Evolutionary conservation across 2,888 invertebrate genomes (phyloP).

Genomic region (Euplagia quadripunctaria): DNA sequence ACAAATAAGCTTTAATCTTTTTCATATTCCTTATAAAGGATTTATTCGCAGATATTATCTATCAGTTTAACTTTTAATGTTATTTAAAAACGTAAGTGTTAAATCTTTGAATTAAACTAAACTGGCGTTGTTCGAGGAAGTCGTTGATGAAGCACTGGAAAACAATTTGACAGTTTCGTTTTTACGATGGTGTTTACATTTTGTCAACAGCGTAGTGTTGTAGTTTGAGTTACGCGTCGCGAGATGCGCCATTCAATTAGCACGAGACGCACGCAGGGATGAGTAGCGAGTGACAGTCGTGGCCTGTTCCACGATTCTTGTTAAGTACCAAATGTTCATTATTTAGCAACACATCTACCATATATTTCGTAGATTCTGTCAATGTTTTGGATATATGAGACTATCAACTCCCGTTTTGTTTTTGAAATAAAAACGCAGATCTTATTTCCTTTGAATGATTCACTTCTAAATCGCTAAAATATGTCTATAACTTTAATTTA

Average conservation of each 20-base stretch:
- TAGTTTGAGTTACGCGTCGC: constrained; percentile 43
- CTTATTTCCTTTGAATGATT: not conserved
- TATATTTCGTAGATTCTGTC: constrained; percentile 26
- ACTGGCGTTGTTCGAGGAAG: constrained; percentile 24
- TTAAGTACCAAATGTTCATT: constrained; percentile 58
- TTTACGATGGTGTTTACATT: constrained; percentile 64
- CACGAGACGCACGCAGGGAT: constrained; percentile 61
- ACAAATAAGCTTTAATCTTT: not conserved
- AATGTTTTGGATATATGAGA: not conserved
- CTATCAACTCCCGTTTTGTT: not conserved
- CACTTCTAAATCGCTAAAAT: not conserved
- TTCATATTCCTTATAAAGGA: not conserved
- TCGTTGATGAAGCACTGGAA: constrained; percentile 39
- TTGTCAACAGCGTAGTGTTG: constrained; percentile 51
- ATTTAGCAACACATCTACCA: constrained; percentile 56
- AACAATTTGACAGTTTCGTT: constrained; percentile 50
- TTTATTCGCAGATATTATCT: not conserved
- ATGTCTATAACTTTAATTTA: not conserved
- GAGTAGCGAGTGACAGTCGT: constrained; percentile 64
- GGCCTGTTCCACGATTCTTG: constrained; percentile 58
- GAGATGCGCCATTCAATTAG: constrained; percentile 67
- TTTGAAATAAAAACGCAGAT: constrained; percentile 58
- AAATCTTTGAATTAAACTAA: constrained; percentile 38
- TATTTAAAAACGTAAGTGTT: constrained; percentile 24
- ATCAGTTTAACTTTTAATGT: constrained; percentile 4